Percentiles rank a stretch among this genome's conserved stretches.
Evolutionary conservation across 2,797 vertebrate species (phyloP).

Genomic region (Micropoecilia bifurca): DNA sequence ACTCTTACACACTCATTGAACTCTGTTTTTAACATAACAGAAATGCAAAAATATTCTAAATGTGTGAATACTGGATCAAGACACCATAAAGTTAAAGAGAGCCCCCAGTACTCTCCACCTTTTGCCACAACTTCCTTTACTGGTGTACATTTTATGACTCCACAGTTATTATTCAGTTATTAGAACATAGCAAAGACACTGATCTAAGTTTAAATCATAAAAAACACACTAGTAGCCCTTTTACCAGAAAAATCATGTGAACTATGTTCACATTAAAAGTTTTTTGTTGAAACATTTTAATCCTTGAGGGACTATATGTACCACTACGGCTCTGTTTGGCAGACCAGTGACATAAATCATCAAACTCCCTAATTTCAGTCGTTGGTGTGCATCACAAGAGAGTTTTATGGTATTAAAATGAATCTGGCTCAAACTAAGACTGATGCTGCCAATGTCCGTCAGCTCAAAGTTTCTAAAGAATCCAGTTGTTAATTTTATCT

Average conservation of each 20-base stretch:
- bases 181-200: neutral
- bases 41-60: neutral
- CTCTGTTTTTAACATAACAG: neutral
- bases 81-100: neutral
- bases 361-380: constrained; percentile 17
- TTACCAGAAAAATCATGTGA: neutral
- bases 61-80: neutral
- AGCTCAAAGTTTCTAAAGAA: constrained; percentile 13
- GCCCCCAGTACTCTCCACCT: neutral
- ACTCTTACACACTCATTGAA: neutral
- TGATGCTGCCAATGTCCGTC: constrained; percentile 39
- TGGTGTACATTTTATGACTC: neutral
- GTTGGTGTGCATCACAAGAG: constrained; percentile 15
- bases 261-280: neutral
- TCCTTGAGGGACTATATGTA: constrained; percentile 15
- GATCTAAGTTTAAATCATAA: neutral
- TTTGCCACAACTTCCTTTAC: neutral
- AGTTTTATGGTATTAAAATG: constrained; percentile 12
- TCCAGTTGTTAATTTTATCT: constrained; percentile 50
- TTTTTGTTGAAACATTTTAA: constrained; percentile 8
- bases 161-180: neutral
- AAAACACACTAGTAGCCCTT: neutral
- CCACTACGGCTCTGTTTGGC: constrained; percentile 25
- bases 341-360: constrained; percentile 25
- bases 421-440: constrained; percentile 33